Conservation (phyloP, 2,113 vertebrate genomes). For the Numenius arquata region DNA sequence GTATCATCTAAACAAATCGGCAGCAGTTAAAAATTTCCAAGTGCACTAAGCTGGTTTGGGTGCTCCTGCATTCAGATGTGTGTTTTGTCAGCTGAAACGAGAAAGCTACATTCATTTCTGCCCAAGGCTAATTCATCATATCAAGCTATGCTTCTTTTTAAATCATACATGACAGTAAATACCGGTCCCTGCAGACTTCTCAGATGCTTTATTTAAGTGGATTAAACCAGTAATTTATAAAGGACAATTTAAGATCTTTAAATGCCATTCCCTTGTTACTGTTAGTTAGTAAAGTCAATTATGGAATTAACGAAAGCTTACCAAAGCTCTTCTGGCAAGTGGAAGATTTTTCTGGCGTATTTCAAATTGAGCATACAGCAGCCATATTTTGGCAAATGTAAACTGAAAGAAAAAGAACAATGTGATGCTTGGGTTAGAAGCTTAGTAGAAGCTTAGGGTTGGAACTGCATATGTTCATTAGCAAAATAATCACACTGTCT, state of each 20-base stretch:
- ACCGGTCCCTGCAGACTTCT: background rate
- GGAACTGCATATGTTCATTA: too few relatives aligned
- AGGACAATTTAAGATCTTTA: background rate
- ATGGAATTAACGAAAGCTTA: conserved; percentile 69
- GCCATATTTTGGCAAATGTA: conserved; percentile 97
- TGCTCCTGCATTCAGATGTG: background rate
- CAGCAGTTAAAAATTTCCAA: background rate
- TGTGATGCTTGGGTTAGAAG: background rate
- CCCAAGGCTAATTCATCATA: background rate
- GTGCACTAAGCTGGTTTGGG: background rate
- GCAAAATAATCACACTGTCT: background rate
- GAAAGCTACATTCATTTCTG: background rate
- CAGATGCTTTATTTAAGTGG: background rate
- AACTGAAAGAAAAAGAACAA: conserved; percentile 79
- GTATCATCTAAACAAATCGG: background rate
- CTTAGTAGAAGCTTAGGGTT: background rate
- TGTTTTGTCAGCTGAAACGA: background rate
- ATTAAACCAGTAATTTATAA: conserved; percentile 7
- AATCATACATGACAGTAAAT: background rate
- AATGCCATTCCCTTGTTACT: background rate
- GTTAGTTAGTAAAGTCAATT: background rate
- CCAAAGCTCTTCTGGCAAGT: conserved; percentile 88
- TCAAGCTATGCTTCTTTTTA: background rate
- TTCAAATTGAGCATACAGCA: conserved; percentile 93
- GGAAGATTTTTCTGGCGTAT: conserved; percentile 95